Evolutionary conservation across 2,888 invertebrate species (phyloP), one percentile per base, ranked within the genome.

Genomic region (Blastobasis adustella): DNA sequence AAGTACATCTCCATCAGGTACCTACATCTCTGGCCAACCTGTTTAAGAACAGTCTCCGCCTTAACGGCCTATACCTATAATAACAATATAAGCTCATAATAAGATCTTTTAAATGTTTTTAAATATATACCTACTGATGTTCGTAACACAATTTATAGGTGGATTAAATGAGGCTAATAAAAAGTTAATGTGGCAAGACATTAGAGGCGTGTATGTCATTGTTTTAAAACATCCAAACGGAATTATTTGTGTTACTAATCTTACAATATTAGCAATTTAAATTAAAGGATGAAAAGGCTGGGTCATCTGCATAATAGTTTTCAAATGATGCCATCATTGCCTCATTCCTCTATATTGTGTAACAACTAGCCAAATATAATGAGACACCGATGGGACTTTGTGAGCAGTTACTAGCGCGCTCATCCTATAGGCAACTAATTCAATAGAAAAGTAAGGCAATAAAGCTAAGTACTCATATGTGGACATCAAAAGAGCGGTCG

Each of bases 401-500:
- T 36, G 23, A 37, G 42, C 46, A 39, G 46, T 43, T 46, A 50
- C 45, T 48, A 45, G 36, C 43, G 41, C 23, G 45, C 10, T 49
- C 36, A 8, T 10, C 51, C 46, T 52, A 40, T 10, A 40, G 10
- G 43, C 47, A 44, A 39, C 37, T 49, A 10, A 39, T 38, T 49
- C 45, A 49, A 52, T 49, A 52, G 54, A 58, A 65, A 57, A 64
- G 61, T 65, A 61, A 71, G 66, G 62, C 67, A 66, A 63, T 68
- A 58, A 59, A 62, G 61, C 66, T 67, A 75, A 71, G 64, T 74
- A 76, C 70, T 69, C 68, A 70, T 73, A 62, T 69, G 65, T 68
- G 62, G 55, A 59, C 60, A 65, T 60, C 60, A 62, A 62, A 71
- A 69, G 66, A 71, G 23, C 65, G 63, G 64, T 62, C 60, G 64